A percentile compares a stretch with the other conserved stretches of the same genome.
These are phyloP conservation scores for Meghimatium bilineatum DNA, from an alignment of 2,888 invertebrate species.

Conservation along the genomic window DNA sequence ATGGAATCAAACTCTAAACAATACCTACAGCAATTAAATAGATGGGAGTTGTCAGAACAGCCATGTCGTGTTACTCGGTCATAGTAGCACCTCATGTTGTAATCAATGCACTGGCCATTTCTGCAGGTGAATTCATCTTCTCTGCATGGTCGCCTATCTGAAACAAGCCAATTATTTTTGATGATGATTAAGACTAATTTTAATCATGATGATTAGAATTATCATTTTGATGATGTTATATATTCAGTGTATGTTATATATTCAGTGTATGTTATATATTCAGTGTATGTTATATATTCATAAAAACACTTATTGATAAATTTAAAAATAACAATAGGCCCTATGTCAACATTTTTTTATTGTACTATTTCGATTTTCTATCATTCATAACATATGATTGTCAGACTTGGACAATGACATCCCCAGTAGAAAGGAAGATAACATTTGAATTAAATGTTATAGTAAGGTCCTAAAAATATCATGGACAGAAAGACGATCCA, in stretches of 20 bases:
- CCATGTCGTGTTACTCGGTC: constrained; percentile 63
- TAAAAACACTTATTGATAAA: not conserved
- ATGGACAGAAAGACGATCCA: no score
- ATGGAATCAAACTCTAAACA: not conserved
- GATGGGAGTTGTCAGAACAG: constrained; percentile 77
- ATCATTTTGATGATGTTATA: not conserved
- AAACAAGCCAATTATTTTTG: not conserved
- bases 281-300: not conserved
- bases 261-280: no score
- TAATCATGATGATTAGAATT: constrained; percentile 4
- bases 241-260: not conserved
- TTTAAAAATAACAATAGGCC: not conserved
- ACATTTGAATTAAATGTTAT: no score
- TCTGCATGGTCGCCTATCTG: constrained; percentile 55
- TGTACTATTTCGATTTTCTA: no score
- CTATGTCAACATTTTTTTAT: no score
- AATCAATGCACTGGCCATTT: constrained; percentile 76
- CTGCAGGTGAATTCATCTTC: constrained; percentile 70
- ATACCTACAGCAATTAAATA: constrained; percentile 77
- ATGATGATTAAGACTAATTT: not conserved
- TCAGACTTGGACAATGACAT: no score
- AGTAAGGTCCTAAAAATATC: no score
- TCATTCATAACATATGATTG: no score
- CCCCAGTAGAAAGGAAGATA: no score
- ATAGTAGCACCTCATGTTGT: constrained; percentile 64